Percentiles rank a stretch among this genome's conserved stretches.
phyloP scores from a whole-genome alignment of 1,140 invertebrate genomes.

The Vanessa tameamea region DNA sequence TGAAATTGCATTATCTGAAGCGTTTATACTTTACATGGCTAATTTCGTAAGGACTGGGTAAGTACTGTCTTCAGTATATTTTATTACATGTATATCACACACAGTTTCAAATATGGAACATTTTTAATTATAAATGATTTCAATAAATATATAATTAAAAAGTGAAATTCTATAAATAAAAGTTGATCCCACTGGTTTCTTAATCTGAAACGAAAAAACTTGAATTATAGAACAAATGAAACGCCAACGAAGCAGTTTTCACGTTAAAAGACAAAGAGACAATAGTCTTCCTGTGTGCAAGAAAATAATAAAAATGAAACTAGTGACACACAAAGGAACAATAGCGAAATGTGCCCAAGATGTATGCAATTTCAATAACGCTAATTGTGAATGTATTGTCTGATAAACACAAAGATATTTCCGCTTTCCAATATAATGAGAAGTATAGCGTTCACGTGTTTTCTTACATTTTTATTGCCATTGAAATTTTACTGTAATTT shows the following conservation, averaged over 20 bases:
- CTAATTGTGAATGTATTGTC: background rate
- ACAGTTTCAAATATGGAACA: too few species aligned
- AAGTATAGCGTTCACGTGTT: too few species aligned
- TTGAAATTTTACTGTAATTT: too few species aligned
- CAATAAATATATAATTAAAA: background rate
- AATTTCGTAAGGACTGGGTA: constrained; percentile 99
- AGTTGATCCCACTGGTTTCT: background rate
- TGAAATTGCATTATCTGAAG: constrained; percentile 93
- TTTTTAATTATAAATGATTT: background rate
- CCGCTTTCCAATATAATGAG: background rate
- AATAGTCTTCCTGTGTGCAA: constrained; percentile 19
- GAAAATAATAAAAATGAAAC: constrained; percentile 17
- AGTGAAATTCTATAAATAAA: background rate
- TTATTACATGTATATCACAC: too few species aligned
- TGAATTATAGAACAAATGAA: constrained; percentile 10
- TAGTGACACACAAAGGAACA: constrained; percentile 9
- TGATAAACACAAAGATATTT: background rate
- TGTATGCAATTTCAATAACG: constrained; percentile 9
- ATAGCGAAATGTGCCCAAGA: background rate
- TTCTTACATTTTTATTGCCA: too few species aligned
- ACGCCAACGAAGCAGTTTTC: constrained; percentile 6
- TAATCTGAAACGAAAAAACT: constrained; percentile 6
- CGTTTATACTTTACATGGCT: constrained; percentile 96
- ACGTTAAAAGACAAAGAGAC: constrained; percentile 20
- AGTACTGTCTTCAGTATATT: constrained; percentile 64